These are phyloP conservation scores for Mycalesis mineus DNA, from an alignment of 2,888 invertebrate species.

Conservation along the genomic window DNA sequence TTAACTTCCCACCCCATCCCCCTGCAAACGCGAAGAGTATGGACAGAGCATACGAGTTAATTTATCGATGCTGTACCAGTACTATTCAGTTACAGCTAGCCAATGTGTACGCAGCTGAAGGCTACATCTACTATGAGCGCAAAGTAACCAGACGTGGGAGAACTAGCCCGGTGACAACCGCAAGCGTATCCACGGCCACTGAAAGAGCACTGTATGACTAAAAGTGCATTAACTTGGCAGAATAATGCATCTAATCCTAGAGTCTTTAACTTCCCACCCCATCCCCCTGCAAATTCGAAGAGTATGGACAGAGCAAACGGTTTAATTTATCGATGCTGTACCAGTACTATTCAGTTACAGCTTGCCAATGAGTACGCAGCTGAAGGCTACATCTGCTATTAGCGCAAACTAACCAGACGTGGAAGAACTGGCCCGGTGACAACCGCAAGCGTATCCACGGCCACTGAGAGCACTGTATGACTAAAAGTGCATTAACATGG, in stretches of 20 bases:
- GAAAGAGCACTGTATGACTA: constrained; percentile 39
- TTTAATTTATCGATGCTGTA: too few species aligned
- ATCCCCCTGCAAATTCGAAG: constrained; percentile 17
- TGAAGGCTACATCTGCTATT: constrained; percentile 38
- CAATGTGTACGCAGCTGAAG: too few species aligned
- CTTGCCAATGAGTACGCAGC: too few species aligned
- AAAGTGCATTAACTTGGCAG: constrained; percentile 50
- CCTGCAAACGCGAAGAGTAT: too few species aligned
- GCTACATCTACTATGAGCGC: too few species aligned
- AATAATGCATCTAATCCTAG: constrained; percentile 54
- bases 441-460: constrained; percentile 45
- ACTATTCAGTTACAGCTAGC: too few species aligned
- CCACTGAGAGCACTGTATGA: constrained; percentile 38
- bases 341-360: too few species aligned
- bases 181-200: constrained; percentile 42
- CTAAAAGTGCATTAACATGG: constrained; percentile 49
- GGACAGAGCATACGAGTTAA: too few species aligned
- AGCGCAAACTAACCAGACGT: constrained; percentile 48
- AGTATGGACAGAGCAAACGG: too few species aligned
- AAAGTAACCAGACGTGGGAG: constrained; percentile 65
- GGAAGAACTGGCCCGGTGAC: constrained; percentile 69
- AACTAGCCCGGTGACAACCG: constrained; percentile 62
- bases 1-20: constrained; percentile 38
- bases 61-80: too few species aligned
- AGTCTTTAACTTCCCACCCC: constrained; percentile 43